These are phyloP conservation scores for Atlantisia rogersi DNA, from an alignment of 2,113 vertebrate genomes.

Conservation along the genomic window DNA sequence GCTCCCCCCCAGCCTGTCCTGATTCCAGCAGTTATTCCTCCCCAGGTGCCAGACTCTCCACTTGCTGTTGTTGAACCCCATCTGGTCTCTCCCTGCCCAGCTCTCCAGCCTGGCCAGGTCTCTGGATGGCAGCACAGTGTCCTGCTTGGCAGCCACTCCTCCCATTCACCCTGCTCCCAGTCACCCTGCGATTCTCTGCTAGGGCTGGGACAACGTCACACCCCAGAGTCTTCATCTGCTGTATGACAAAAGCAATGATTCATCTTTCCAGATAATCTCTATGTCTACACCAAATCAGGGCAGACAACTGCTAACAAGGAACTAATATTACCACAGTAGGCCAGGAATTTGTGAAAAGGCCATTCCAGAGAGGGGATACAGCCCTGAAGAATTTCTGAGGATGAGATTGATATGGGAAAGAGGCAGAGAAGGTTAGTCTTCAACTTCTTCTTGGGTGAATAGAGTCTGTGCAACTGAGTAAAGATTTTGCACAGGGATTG, in stretches of 20 bases:
- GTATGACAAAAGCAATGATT: not conserved
- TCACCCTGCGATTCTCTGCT: not conserved
- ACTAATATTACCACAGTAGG: not conserved
- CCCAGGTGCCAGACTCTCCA: no score
- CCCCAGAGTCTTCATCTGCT: not conserved
- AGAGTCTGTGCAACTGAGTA: not conserved
- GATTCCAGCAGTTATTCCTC: no score
- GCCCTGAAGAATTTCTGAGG: not conserved
- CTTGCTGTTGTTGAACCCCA: no score
- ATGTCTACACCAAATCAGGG: not conserved
- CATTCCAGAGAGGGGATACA: not conserved
- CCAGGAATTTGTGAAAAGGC: not conserved
- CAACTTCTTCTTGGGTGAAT: not conserved
- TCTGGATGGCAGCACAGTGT: no score
- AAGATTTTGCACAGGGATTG: not conserved
- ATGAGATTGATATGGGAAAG: not conserved
- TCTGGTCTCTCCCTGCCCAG: no score
- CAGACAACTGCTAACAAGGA: not conserved
- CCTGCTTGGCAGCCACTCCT: no score
- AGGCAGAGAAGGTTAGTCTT: not conserved
- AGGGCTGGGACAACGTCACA: not conserved
- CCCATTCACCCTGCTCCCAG: no score
- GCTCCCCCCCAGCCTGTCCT: no score
- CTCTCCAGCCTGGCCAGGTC: no score
- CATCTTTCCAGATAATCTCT: not conserved